Conservation (phyloP, 2,113 vertebrate genomes). For the Parus major region DNA sequence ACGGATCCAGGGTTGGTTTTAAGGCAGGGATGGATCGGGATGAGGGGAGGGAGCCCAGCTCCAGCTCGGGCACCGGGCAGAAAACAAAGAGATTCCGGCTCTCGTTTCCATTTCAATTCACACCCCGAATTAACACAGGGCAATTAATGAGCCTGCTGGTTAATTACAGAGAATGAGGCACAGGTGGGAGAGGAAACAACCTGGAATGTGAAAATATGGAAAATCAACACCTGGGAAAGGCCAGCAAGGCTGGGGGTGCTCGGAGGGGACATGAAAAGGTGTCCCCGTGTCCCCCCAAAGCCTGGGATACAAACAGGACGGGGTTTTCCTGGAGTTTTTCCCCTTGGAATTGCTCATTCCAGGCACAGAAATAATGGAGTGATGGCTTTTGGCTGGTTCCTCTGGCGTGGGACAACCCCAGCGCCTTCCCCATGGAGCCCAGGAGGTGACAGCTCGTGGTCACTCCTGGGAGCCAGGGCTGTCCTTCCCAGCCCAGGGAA, state of each 20-base stretch:
- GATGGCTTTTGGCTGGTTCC: accelerated
- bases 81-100: neutral
- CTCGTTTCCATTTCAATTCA: neutral
- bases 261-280: neutral
- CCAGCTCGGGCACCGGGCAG: neutral
- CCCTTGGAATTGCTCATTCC: accelerated
- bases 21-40: neutral
- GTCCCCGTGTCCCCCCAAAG: neutral
- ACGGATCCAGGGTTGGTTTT: neutral
- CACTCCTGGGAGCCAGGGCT: neutral
- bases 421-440: neutral
- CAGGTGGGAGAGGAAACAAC: neutral
- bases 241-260: neutral
- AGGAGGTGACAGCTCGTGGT: neutral
- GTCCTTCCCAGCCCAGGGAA: neutral
- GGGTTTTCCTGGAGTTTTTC: accelerated
- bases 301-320: neutral
- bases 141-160: neutral
- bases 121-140: neutral
- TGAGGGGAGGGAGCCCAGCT: neutral
- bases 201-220: neutral
- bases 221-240: neutral
- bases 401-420: neutral
- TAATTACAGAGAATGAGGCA: neutral
- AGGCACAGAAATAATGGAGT: accelerated